Percentiles rank a stretch among this genome's conserved stretches.
phyloP scores from a whole-genome alignment of 2,888 invertebrate genomes.

The Leptogaster cylindrica region DNA sequence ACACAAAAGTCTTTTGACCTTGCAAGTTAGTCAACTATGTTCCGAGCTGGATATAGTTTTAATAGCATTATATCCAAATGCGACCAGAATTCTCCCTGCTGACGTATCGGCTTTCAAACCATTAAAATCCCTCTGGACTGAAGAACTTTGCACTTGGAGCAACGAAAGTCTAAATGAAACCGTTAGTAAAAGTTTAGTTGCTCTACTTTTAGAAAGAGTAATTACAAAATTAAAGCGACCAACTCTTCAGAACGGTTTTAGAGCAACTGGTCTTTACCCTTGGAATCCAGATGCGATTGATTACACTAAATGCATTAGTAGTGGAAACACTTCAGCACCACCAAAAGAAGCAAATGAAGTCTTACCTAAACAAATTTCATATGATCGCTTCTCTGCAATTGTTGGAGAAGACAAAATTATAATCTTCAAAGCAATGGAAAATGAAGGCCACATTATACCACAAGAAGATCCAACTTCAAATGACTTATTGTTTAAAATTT shows the following conservation, averaged over 20 bases:
- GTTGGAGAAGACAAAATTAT: background rate
- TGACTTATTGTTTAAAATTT: background rate
- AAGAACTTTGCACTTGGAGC: background rate
- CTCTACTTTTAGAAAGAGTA: background rate
- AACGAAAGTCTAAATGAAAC: background rate
- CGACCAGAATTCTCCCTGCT: too few species aligned
- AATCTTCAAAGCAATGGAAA: background rate
- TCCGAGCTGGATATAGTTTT: too few species aligned
- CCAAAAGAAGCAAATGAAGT: background rate
- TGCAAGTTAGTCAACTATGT: too few species aligned
- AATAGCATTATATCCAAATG: too few species aligned
- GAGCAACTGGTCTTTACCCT: background rate
- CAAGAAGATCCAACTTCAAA: background rate
- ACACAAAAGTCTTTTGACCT: background rate
- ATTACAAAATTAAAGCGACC: background rate
- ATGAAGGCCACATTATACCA: background rate
- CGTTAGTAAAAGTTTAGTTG: background rate
- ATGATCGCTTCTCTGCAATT: background rate
- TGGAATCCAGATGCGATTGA: background rate
- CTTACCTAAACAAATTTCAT: background rate
- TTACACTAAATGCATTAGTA: background rate
- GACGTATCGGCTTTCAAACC: too few species aligned
- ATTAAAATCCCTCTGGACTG: background rate
- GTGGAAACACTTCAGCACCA: background rate
- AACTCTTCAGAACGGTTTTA: background rate